Evolutionary conservation across 2,113 vertebrate species (phyloP).

Genomic region (Cervus canadensis): DNA sequence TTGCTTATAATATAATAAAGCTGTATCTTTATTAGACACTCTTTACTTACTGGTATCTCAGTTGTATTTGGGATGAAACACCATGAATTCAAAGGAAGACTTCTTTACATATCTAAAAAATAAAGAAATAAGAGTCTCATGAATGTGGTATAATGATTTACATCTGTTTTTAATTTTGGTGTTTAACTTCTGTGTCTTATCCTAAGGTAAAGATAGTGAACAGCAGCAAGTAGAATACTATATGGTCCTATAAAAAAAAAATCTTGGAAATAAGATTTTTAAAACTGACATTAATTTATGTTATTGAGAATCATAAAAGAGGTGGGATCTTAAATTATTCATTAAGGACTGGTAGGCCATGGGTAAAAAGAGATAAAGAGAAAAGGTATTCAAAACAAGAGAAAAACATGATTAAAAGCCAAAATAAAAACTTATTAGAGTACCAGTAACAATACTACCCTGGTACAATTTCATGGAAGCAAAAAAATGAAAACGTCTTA

Average conservation of each 20-base stretch:
- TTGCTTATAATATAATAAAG: not conserved
- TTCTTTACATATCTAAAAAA: conserved; percentile 58
- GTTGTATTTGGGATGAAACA: not conserved
- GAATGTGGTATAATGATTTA: not conserved
- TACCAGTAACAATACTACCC: not conserved
- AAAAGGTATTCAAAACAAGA: not conserved
- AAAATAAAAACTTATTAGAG: not conserved
- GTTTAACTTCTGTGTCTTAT: not conserved
- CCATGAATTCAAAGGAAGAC: conserved; percentile 19
- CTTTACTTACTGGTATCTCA: conserved; percentile 52
- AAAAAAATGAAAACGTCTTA: not conserved
- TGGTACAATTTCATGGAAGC: not conserved
- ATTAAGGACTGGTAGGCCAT: not conserved
- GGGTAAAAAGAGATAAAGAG: not conserved
- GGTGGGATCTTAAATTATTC: not conserved
- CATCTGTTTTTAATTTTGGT: not conserved
- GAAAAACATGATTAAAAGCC: not conserved
- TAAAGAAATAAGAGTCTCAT: not conserved
- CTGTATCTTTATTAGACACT: not conserved
- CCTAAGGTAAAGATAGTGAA: not conserved
- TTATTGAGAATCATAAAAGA: conserved; percentile 26
- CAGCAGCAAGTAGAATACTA: not conserved
- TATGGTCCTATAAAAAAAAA: not conserved
- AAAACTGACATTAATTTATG: not conserved
- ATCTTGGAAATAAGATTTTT: not conserved